Base-by-base conservation (phyloP, 2,888 invertebrate species). In the Drosophila paramelanica region DNA sequence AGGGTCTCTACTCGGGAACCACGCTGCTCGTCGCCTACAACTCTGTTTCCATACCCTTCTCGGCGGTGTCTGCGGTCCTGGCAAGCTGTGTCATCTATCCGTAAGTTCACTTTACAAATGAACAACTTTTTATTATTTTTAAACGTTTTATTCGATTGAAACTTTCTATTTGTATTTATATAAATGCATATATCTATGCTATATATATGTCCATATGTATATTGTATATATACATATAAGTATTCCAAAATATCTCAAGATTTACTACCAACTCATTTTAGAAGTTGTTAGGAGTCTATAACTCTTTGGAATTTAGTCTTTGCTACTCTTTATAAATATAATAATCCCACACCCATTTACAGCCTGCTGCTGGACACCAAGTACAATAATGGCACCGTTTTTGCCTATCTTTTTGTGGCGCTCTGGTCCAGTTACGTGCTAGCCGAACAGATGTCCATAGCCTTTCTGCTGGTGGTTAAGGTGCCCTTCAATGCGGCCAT, bases 1-100 rank as follows among this genome's bases (percentile, higher is more conserved):
- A 98, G 91, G 97, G 97, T 0, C 93, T 97, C 0, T 98, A 98
- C 91, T 96, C 96, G 3, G 98, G 98, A 0, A 96, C 97, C 0
- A 94, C 97, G 73, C 94, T 98, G 82, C 93, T 98, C 0, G 93
- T 97, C 0, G 95, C 97, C 0, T 97, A 97, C 92, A 96, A 96
- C 73, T 92, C 97, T 3, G 94, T 96, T 13, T 96, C 96, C 0
- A 92, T 98, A 62, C 97, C 98, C 0, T 95, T 97, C 89, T 97
- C 97, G 1, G 94, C 97, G 31, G 92, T 97, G 43, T 96, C 96
- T 2, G 94, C 96, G 0, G 93, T 95, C 36, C 94, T 94, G 10
- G 96, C 96, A 0, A 94, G 95, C 46, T 96, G 96, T 55, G 95
- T 96, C 46, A 91, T 96, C 77, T 96, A 95, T 89, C 95, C 96